phyloP scores from a whole-genome alignment of 2,797 vertebrate genomes.

The Sebastes taczanowskii region DNA sequence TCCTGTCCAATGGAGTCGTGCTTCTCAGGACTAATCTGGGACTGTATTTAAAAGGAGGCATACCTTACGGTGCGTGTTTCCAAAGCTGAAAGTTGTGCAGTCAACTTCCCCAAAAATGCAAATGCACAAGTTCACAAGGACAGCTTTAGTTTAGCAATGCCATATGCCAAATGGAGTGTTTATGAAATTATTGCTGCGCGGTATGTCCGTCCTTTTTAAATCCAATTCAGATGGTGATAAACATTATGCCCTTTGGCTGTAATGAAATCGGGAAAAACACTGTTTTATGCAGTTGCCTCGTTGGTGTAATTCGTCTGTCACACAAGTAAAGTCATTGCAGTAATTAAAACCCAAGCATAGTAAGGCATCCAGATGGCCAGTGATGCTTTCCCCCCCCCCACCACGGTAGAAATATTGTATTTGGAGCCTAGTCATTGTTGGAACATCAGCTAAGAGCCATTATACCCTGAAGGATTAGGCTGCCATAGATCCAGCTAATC shows the following conservation, averaged over 20 bases:
- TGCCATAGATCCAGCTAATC: conserved; percentile 75
- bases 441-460: conserved; percentile 76
- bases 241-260: conserved; percentile 55
- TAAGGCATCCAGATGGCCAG: conserved; percentile 76
- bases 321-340: conserved; percentile 67
- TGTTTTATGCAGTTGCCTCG: conserved; percentile 56
- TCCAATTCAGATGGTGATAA: conserved; percentile 55
- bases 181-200: conserved; percentile 35
- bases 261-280: conserved; percentile 64
- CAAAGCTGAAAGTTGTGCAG: conserved; percentile 12
- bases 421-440: conserved; percentile 72
- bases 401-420: conserved; percentile 71
- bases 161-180: conserved; percentile 60
- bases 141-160: conserved; percentile 35
- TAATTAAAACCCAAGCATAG: conserved; percentile 72
- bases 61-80: conserved; percentile 13
- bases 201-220: conserved; percentile 53
- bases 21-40: conserved; percentile 26
- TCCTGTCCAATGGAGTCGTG: conserved; percentile 35
- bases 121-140: conserved; percentile 56
- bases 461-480: conserved; percentile 78
- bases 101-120: conserved; percentile 26
- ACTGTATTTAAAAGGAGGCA: conserved; percentile 6
- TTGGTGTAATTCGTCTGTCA: conserved; percentile 71
- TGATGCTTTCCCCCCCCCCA: conserved; percentile 31